These are phyloP conservation scores for Engystomops pustulosus DNA, from an alignment of 2,113 vertebrate species.

Conservation along the genomic window DNA sequence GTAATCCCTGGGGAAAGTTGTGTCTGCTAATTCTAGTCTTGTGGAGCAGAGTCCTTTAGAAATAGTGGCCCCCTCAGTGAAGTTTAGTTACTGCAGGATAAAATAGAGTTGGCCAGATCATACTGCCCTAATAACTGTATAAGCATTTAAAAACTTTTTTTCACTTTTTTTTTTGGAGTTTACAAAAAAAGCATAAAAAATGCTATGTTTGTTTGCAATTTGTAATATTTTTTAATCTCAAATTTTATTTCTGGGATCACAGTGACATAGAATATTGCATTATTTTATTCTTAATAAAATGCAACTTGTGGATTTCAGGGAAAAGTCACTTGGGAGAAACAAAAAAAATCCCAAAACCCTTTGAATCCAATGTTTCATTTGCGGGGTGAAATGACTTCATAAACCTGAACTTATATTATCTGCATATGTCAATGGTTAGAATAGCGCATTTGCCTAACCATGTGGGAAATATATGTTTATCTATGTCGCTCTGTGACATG, in stretches of 20 bases:
- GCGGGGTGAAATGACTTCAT: background rate
- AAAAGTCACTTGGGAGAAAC: background rate
- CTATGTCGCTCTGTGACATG: background rate
- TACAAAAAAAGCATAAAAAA: no score
- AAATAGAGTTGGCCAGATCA: background rate
- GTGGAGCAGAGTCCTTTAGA: background rate
- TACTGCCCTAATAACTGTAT: background rate
- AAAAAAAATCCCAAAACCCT: background rate
- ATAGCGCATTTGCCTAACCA: background rate
- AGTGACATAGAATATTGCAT: background rate
- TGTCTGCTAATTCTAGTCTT: no score
- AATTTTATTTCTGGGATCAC: no score
- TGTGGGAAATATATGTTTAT: conserved; percentile 10
- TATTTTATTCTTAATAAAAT: background rate
- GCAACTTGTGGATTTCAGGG: no score
- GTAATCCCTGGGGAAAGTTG: no score
- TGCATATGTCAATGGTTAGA: background rate
- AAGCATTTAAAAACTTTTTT: no score
- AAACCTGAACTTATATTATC: background rate
- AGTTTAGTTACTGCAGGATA: no score
- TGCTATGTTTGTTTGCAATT: no score
- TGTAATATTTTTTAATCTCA: no score
- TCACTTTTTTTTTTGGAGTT: no score
- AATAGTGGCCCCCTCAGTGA: background rate
- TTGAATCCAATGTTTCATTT: background rate